Evolutionary conservation across 2,888 invertebrate genomes (phyloP).

Genomic region (Chydorus sphaericus): DNA sequence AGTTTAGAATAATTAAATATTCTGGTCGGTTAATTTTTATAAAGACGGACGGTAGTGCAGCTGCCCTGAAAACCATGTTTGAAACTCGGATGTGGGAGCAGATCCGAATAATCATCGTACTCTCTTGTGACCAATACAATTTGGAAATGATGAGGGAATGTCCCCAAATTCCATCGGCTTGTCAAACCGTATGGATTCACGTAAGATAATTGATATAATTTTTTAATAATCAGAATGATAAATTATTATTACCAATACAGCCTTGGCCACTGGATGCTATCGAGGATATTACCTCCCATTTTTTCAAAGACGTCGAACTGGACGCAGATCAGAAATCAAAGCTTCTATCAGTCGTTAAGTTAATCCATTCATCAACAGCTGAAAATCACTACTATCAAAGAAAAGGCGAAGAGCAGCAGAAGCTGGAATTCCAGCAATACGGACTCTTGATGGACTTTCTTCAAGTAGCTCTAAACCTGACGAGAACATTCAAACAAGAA

Average conservation of each 20-base stretch:
- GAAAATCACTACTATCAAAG: not conserved
- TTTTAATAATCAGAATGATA: not conserved
- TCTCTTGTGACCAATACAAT: constrained; percentile 80
- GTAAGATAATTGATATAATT: constrained; percentile 31
- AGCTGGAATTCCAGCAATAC: not conserved
- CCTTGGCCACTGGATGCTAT: constrained; percentile 89
- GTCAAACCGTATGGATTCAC: constrained; percentile 95
- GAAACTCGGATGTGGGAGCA: constrained; percentile 76
- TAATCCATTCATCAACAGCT: not conserved
- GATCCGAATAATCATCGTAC: constrained; percentile 71
- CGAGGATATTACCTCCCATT: constrained; percentile 56
- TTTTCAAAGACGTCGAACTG: constrained; percentile 51
- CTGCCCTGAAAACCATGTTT: constrained; percentile 81
- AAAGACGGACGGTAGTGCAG: constrained; percentile 76
- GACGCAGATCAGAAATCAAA: not conserved
- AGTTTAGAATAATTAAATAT: not conserved
- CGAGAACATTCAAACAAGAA: not conserved
- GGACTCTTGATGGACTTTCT: not conserved
- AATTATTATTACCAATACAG: constrained; percentile 30
- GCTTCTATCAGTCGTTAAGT: not conserved
- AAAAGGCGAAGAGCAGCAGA: not conserved
- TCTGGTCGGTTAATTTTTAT: not conserved
- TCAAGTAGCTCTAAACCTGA: not conserved
- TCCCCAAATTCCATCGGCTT: constrained; percentile 67
- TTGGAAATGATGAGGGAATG: constrained; percentile 58